These are phyloP conservation scores for Bos taurus DNA, from an alignment of 2,113 vertebrate genomes.

Conservation along the genomic window ARS-UCD2.0 NC_037336.1:59227001-59227500, in stretches of 20 bases:
- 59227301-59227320: neutral
- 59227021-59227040: conserved; percentile 61
- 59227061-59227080: conserved; percentile 59
- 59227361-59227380: neutral
- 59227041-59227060: conserved; percentile 69
- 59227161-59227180: conserved; percentile 36
- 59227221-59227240: conserved; percentile 23
- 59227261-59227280: neutral
- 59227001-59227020: conserved; percentile 73
- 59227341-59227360: conserved; percentile 11
- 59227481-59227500: neutral
- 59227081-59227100: conserved; percentile 48
- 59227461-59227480: conserved; percentile 32
- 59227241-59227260: conserved; percentile 1
- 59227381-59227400: conserved; percentile 25
- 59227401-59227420: conserved; percentile 18
- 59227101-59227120: conserved; percentile 17
- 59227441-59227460: conserved; percentile 47
- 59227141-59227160: conserved; percentile 26
- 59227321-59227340: neutral
- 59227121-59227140: neutral
- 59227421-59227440: conserved; percentile 49
- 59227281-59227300: neutral
- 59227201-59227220: neutral
- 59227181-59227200: conserved; percentile 40